Percentiles rank a stretch among this genome's conserved stretches.
Conservation (phyloP, 2,113 vertebrate genomes). For the Corythaeola cristata region DNA sequence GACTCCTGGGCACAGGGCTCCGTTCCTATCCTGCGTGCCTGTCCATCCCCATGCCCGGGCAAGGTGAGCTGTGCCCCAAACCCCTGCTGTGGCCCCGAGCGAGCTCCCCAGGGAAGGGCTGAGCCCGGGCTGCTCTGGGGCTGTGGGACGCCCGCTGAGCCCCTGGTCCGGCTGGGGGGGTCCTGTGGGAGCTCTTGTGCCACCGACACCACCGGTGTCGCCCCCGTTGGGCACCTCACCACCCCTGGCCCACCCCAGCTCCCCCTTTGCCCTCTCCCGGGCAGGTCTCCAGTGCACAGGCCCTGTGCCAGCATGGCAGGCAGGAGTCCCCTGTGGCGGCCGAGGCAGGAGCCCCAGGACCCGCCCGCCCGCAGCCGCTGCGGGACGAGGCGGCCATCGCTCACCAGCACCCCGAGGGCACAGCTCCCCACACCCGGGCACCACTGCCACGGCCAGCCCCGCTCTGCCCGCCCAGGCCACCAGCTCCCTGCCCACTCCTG, state of each 20-base stretch:
- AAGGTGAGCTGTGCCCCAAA: too few species aligned
- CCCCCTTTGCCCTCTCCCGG: background rate
- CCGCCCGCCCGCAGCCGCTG: accelerated
- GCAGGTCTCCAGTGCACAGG: background rate
- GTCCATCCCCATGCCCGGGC: too few species aligned
- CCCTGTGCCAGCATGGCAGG: background rate
- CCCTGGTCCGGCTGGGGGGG: too few species aligned
- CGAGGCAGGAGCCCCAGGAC: background rate
- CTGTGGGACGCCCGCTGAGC: too few species aligned
- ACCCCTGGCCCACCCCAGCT: background rate
- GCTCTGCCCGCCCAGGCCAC: accelerated
- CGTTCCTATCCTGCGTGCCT: constrained; percentile 30
- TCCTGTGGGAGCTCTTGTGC: too few species aligned
- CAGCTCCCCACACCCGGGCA: too few species aligned
- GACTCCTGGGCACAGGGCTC: constrained; percentile 81
- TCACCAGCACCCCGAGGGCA: accelerated
- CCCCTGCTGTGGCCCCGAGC: too few species aligned
- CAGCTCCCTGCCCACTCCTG: background rate
- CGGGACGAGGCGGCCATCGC: accelerated
- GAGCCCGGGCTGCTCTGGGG: too few species aligned
- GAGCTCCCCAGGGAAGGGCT: too few species aligned
- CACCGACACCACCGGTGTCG: too few species aligned
- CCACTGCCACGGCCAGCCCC: background rate
- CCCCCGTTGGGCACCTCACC: too few species aligned
- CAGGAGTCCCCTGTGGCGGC: background rate